Evolutionary conservation across 1,140 invertebrate species (phyloP), one percentile per base, ranked within the genome.

Genomic region (Myzus persicae): DNA sequence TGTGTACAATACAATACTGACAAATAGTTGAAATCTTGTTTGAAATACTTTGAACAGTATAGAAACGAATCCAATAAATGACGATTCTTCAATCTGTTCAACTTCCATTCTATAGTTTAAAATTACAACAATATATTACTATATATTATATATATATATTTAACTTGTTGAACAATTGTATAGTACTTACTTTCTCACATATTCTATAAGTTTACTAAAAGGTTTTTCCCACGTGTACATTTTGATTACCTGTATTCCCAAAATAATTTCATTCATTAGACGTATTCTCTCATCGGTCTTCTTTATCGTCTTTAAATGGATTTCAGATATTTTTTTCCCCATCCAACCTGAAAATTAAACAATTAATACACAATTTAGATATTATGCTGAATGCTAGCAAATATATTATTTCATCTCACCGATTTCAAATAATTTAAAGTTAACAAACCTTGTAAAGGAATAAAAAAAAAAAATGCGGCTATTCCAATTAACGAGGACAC

Each of bases 171-270:
- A 95, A 94, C 98, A 97, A 90, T 67, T 51, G 48, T 22, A 22
- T 24, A 24, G 9, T 8, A n/a, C 94, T 94, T 94, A 96, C 96
- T 95, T 95, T 94, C 97, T 95, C 24, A 96, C 95, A 44, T 95
- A 94, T 81, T 96, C 95, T 4, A 97, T 95, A 76, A 98, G 95
- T 90, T 96, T 96, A 59, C 96, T 96, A 94, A 98, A 98, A 0
- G 97, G 96, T 94, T 96, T 96, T 95, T 98, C 98, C 98, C 98
- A 98, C 1, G 97, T 97, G 94, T 98, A 98, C 98, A 99, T 98
- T 96, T 99, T 99, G 44, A 99, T 98, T 2, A 98, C 97, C 95
- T 98, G 97, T 94, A 99, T 98, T 1, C 98, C 98, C 85, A 96
- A 96, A 36, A 99, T 97, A 31, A 99, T 98, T 95, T 99, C 98